Evolutionary conservation across 2,888 invertebrate genomes (phyloP), one percentile per base, ranked within the genome.

Genomic region (Apocheima hispidaria): DNA sequence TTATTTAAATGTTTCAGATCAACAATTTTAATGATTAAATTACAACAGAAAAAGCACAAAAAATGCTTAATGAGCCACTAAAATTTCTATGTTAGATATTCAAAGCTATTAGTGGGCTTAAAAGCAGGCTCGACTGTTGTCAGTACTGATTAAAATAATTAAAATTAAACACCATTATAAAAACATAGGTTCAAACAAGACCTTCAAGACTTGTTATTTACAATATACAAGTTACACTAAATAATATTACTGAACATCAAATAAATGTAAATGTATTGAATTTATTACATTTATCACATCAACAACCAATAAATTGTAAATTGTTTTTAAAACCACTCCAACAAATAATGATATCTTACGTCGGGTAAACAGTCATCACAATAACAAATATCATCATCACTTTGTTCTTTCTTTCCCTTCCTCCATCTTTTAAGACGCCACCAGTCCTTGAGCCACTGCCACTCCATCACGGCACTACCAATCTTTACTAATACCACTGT

Each of bases 391-490:
- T 95, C 95, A 87, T 95, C 95, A 79, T 93, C 93, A 82, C 79
- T 87, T 73, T 88, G 88, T 70, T 86, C 88, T 77, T 87, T 91
- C 73, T 94, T 93, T 77, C 88, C 93, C 81, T 91, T 94, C 73
- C 95, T 94, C 93, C 95, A 94, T 82, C 94, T 94, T 87, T 96
- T 96, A 63, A 96, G 91, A 65, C 96, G 93, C 96, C 96, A 96
- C 96, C 96, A 96, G 87, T 96, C 96, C 87, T 96, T 96, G 78
- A 96, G 90, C 96, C 96, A 96, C 75, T 95, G 94, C 96, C 96
- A 96, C 92, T 96, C 96, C 96, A 96, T 96, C 78, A 73, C 73
- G 73, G 73, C 77, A 79, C 75, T 80, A 81, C 81, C 79, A 83
- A 74, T 76, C 77, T 79, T 75, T 73, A 14, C 23, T 38, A 44